These are phyloP conservation scores for Equus przewalskii DNA, from an alignment of 2,113 vertebrate genomes.

Conservation along the genomic window DNA sequence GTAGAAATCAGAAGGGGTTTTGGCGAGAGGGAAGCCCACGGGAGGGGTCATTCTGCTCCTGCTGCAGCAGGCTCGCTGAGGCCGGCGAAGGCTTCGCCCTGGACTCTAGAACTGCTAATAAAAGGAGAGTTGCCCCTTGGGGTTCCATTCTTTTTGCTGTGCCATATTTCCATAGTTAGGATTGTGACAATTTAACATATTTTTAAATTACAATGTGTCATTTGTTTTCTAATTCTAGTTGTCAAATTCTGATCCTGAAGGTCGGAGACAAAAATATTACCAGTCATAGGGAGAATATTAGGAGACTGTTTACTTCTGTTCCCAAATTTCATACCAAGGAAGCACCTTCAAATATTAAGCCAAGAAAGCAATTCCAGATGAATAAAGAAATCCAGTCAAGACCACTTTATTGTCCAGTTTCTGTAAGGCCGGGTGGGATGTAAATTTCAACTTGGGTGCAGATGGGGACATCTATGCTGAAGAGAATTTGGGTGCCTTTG, in stretches of 20 bases:
- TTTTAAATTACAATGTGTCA: conserved; percentile 35
- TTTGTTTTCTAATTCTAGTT: conserved; percentile 60
- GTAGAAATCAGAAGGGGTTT: conserved; percentile 71
- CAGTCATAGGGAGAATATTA: background rate
- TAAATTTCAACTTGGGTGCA: background rate
- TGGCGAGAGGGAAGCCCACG: conserved; percentile 49
- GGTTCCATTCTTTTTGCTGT: background rate
- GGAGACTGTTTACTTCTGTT: conserved; percentile 16
- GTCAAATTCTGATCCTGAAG: conserved; percentile 53
- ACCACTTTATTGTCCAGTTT: background rate
- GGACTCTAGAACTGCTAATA: background rate
- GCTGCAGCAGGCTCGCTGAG: conserved; percentile 18
- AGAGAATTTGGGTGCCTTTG: background rate
- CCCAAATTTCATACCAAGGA: conserved; percentile 3
- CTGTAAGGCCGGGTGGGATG: background rate
- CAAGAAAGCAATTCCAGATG: background rate
- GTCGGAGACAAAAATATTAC: conserved; percentile 59
- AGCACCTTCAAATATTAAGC: background rate
- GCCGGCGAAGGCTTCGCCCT: background rate
- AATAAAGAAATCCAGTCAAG: conserved; percentile 29
- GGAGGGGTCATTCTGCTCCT: conserved; percentile 39
- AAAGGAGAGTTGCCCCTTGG: background rate
- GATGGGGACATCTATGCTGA: background rate
- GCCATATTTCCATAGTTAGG: conserved; percentile 9
- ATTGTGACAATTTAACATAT: conserved; percentile 26